These are phyloP conservation scores for Dasysyrphus albostriatus DNA, from an alignment of 2,888 invertebrate species.

Conservation along the genomic window DNA sequence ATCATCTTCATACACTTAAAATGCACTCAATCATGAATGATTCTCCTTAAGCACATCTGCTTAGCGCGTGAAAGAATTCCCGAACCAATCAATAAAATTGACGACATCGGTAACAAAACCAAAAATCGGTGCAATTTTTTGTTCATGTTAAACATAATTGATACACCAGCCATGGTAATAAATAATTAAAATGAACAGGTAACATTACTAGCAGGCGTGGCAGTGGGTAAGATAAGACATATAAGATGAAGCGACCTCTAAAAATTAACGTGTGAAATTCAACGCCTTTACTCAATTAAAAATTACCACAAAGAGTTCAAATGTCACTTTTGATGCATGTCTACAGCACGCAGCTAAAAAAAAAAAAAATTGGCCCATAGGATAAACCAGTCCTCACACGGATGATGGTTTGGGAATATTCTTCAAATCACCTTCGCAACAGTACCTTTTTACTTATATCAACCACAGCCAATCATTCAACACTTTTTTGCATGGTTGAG, in stretches of 20 bases:
- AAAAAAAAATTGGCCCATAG: conserved; percentile 15
- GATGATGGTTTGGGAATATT: conserved; percentile 22
- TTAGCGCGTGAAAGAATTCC: background rate
- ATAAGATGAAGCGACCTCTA: conserved; percentile 32
- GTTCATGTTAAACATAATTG: background rate
- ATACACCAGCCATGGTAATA: background rate
- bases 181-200: conserved; percentile 5
- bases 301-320: conserved; percentile 46
- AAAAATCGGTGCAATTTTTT: background rate
- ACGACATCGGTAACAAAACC: background rate
- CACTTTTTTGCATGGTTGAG: too few species aligned
- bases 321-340: conserved; percentile 44
- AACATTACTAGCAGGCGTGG: background rate
- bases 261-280: conserved; percentile 41
- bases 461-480: conserved; percentile 22
- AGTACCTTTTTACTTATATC: too few species aligned
- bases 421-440: background rate
- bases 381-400: background rate
- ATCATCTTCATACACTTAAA: background rate
- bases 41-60: background rate
- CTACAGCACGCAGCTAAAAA: background rate
- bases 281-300: conserved; percentile 53
- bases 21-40: conserved; percentile 15
- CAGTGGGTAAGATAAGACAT: background rate
- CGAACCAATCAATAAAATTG: background rate